Conservation (phyloP, 2,113 vertebrate species). For the Halichoerus grypus region DNA sequence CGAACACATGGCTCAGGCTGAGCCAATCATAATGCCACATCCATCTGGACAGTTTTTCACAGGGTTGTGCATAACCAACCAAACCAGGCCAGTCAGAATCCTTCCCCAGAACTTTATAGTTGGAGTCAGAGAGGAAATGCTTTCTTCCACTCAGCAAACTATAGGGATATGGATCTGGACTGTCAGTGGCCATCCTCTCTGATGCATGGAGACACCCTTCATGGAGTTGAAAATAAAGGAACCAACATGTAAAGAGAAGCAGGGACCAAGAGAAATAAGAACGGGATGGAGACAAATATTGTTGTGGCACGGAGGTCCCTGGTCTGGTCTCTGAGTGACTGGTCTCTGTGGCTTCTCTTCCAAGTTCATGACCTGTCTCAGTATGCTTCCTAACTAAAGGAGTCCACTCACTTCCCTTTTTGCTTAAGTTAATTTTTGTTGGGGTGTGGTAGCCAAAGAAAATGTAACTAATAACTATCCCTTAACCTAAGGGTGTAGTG, state of each 20-base stretch:
- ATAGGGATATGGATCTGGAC: not conserved
- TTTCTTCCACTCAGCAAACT: not conserved
- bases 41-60: not conserved
- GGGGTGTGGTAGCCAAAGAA: not conserved
- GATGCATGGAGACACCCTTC: not conserved
- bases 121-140: not conserved
- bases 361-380: not conserved
- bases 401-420: constrained; percentile 37
- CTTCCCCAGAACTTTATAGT: not conserved
- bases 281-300: not conserved
- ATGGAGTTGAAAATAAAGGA: not conserved
- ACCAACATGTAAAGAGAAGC: not conserved
- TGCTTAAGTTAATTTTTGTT: constrained; percentile 20
- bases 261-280: not conserved
- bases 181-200: not conserved
- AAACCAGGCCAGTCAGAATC: not conserved
- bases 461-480: not conserved
- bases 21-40: not conserved
- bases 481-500: not conserved
- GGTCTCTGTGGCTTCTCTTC: not conserved
- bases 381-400: not conserved
- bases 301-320: not conserved
- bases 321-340: not conserved
- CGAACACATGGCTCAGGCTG: not conserved
- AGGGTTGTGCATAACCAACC: not conserved